phyloP scores from a whole-genome alignment of 2,888 invertebrate genomes.

The Melieria omissa region DNA sequence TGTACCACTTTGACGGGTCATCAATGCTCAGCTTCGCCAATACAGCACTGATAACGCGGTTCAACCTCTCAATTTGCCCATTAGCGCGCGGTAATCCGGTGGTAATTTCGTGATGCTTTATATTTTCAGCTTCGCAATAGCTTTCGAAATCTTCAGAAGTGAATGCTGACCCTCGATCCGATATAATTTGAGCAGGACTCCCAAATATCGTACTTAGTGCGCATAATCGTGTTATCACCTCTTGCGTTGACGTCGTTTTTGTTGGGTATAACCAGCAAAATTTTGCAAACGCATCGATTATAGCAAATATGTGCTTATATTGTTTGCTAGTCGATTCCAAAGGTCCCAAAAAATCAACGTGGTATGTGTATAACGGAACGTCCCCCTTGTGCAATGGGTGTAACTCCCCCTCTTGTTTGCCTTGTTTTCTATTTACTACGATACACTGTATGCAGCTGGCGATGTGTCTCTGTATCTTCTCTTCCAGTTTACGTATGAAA shows the following conservation, averaged over 20 bases:
- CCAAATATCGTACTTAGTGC: conserved; percentile 56
- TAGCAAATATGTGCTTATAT: conserved; percentile 52
- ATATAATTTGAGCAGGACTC: conserved; percentile 29
- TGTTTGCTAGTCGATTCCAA: conserved; percentile 45
- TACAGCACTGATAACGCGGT: conserved; percentile 26
- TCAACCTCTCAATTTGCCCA: conserved; percentile 36
- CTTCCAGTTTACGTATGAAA: conserved; percentile 36
- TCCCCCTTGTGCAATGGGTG: conserved; percentile 19
- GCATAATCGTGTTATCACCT: neutral
- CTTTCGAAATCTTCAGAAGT: conserved; percentile 50
- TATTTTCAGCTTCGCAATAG: conserved; percentile 55
- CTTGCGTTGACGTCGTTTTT: neutral
- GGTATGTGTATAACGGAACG: conserved; percentile 11
- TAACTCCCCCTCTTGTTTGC: conserved; percentile 36
- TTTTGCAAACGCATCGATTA: conserved; percentile 59
- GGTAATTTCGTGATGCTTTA: conserved; percentile 46
- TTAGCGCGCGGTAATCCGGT: conserved; percentile 33
- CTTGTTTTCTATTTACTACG: conserved; percentile 37
- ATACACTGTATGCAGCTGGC: conserved; percentile 42
- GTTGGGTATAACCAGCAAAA: conserved; percentile 59
- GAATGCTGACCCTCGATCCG: conserved; percentile 54
- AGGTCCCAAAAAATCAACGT: conserved; percentile 40
- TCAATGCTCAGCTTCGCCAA: conserved; percentile 35
- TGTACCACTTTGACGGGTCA: conserved; percentile 31
- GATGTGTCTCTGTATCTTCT: conserved; percentile 40